Evolutionary conservation across 2,888 invertebrate species (phyloP).

Genomic region (Drosophila kuntzei): DNA sequence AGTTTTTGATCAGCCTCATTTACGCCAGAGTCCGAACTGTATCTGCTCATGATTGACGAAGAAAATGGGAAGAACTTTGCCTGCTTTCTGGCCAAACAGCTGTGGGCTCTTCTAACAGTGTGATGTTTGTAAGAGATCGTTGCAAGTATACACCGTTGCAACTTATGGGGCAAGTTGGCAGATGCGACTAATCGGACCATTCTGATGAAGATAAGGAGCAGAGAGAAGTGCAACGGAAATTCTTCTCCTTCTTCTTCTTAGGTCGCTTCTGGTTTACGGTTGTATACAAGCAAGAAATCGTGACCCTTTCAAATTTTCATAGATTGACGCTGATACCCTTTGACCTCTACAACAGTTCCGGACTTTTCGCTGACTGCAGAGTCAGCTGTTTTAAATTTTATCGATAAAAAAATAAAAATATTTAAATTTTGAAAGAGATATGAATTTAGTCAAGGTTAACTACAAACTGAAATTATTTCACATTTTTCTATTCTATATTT

Average conservation of each 20-base stretch:
- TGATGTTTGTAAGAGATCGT: not conserved
- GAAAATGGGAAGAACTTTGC: not conserved
- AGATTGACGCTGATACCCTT: not conserved
- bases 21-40: not conserved
- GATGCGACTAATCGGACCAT: not conserved
- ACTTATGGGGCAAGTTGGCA: not conserved
- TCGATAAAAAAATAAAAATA: not conserved
- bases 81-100: not conserved
- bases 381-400: conserved; percentile 1
- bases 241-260: not conserved
- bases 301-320: not conserved
- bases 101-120: not conserved
- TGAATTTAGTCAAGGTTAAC: not conserved
- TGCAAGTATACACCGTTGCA: conserved; percentile 8
- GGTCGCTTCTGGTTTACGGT: not conserved
- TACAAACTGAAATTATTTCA: not conserved
- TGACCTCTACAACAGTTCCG: not conserved
- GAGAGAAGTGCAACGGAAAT: no score
- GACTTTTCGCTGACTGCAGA: not conserved
- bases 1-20: conserved; percentile 84
- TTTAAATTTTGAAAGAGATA: not conserved
- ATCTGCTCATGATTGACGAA: not conserved
- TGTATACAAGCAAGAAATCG: not conserved
- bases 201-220: not conserved
- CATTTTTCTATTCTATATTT: not conserved